Percentiles rank a stretch among this genome's conserved stretches.
These are phyloP conservation scores for Lumbricus terrestris DNA, from an alignment of 2,888 invertebrate genomes.

Conservation along the genomic window DNA sequence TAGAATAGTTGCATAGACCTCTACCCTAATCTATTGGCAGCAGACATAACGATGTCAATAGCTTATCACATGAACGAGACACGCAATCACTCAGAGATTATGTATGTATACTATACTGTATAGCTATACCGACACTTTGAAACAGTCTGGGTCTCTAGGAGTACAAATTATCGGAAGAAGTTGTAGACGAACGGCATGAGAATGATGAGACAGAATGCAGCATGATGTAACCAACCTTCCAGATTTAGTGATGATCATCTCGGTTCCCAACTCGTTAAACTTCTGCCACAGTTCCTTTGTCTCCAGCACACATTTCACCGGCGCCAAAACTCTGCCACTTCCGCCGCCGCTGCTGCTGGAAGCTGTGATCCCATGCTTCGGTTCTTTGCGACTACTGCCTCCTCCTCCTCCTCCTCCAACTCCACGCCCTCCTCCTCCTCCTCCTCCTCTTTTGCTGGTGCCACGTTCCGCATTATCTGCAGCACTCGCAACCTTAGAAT, in stretches of 20 bases:
- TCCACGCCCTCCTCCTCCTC: too few species aligned
- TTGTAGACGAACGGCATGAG: too few species aligned
- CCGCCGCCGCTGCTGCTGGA: background rate
- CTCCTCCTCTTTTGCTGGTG: background rate
- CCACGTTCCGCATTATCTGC: background rate
- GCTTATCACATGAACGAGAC: too few species aligned
- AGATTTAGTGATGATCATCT: constrained; percentile 12
- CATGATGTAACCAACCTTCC: background rate
- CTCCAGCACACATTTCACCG: constrained; percentile 77
- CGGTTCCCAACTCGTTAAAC: constrained; percentile 63
- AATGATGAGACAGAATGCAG: too few species aligned
- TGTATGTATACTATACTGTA: too few species aligned
- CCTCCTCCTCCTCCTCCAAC: too few species aligned
- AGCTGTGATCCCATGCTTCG: background rate
- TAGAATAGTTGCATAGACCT: too few species aligned
- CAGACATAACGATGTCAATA: too few species aligned
- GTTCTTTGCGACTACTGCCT: background rate
- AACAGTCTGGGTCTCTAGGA: too few species aligned
- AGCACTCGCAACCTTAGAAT: background rate
- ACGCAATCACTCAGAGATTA: too few species aligned
- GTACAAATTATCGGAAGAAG: background rate
- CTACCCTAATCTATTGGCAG: too few species aligned
- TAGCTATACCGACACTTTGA: too few species aligned
- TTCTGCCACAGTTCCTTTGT: constrained; percentile 98
- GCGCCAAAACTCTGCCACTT: background rate